Conservation (phyloP, 2,888 invertebrate species). For the Pilophorus perplexus region DNA sequence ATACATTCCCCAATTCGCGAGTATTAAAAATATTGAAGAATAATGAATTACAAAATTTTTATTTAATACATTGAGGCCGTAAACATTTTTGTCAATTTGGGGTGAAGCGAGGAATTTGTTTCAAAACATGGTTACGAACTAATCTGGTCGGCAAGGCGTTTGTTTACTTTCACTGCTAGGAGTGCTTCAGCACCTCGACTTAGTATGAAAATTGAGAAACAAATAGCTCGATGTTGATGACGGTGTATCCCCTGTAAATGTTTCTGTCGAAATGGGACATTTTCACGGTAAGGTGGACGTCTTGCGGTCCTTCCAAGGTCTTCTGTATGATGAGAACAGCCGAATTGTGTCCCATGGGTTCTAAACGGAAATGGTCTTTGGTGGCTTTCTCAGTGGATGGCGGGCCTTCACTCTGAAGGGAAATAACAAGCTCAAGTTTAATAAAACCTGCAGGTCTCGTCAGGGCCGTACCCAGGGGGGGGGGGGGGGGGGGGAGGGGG, state of each 20-base stretch:
- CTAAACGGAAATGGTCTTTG: constrained; percentile 55
- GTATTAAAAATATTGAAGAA: too few species aligned
- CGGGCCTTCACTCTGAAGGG: constrained; percentile 64
- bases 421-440: neutral
- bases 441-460: too few species aligned
- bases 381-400: constrained; percentile 55
- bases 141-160: too few species aligned
- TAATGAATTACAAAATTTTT: too few species aligned
- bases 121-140: too few species aligned
- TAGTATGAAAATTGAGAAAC: constrained; percentile 81
- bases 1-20: too few species aligned
- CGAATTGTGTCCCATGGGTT: constrained; percentile 61
- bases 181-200: constrained; percentile 46
- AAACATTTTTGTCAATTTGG: too few species aligned
- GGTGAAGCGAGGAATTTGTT: too few species aligned
- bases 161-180: neutral
- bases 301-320: constrained; percentile 82
- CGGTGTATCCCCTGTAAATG: constrained; percentile 73
- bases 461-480: too few species aligned
- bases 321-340: constrained; percentile 73
- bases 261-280: constrained; percentile 78
- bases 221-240: constrained; percentile 80
- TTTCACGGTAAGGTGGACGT: constrained; percentile 79
- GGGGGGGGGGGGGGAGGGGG: too few species aligned
- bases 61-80: too few species aligned